These are phyloP conservation scores for Melipona bicolor DNA, from an alignment of 2,888 invertebrate species.

Conservation along the genomic window DNA sequence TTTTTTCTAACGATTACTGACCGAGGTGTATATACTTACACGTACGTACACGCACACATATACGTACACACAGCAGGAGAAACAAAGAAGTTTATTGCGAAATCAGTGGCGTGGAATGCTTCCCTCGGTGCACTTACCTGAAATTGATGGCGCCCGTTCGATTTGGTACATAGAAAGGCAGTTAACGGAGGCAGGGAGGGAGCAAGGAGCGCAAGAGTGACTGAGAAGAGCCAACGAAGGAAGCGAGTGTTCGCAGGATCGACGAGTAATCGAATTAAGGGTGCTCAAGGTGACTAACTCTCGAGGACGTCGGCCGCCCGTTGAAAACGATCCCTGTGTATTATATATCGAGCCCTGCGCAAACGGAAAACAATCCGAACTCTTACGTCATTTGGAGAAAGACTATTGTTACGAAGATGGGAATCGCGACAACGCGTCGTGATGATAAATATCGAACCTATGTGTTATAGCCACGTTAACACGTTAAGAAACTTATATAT, in stretches of 20 bases:
- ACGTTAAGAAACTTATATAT: no score
- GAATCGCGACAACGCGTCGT: not conserved
- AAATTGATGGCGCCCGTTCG: constrained; percentile 63
- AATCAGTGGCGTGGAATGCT: constrained; percentile 49
- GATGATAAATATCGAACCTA: not conserved
- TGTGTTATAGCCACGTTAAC: not conserved
- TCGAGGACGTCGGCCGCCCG: constrained; percentile 32
- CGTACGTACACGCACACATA: not conserved
- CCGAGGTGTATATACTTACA: not conserved
- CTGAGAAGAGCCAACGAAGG: constrained; percentile 35
- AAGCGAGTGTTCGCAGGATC: constrained; percentile 57
- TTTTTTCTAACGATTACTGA: not conserved
- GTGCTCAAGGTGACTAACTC: constrained; percentile 63
- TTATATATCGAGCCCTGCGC: constrained; percentile 9
- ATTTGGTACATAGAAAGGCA: constrained; percentile 62
- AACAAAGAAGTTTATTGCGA: constrained; percentile 59
- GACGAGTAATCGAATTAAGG: constrained; percentile 76
- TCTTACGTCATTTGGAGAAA: not conserved
- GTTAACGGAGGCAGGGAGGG: constrained; percentile 35
- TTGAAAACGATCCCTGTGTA: constrained; percentile 52
- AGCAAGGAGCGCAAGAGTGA: constrained; percentile 16
- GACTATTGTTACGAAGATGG: not conserved
- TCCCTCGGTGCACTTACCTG: constrained; percentile 51
- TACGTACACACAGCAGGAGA: constrained; percentile 1
- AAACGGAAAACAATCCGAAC: constrained; percentile 32